Evolutionary conservation across 2,797 vertebrate genomes (phyloP), one percentile per base, ranked within the genome.

Genomic region (Halcyon leucocephala): DNA sequence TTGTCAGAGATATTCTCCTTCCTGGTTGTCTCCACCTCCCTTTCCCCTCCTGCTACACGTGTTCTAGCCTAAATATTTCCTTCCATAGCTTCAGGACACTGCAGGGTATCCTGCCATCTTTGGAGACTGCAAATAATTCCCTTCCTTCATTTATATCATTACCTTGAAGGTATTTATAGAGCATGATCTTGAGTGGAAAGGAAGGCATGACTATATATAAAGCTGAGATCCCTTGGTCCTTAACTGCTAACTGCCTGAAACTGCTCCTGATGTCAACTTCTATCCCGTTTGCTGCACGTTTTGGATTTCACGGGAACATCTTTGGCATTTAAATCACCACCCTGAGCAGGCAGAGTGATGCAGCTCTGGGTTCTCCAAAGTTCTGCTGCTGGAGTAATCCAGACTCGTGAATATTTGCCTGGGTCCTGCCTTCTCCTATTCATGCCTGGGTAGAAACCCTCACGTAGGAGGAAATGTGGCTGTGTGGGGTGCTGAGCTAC

Each of bases 161-260:
- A 97, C 95, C 95, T 97, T 91, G 86, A 90, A 97, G 94, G 93
- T 97, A 97, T 98, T 97, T 98, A 96, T 97, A 97, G 96, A 97
- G 79, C 4, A 1, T 65, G 82, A 89, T 93, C 92, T 79, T 85
- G 72, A 94, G 82, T 92, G 79, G 87, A 95, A 95, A 86, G 77
- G 91, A 94, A 95, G 67, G 64, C 86, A 82, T 55, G 67, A 91
- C 93, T 95, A 82, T 94, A 94, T 96, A 96, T 95, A 94, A 94
- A 95, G 82, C 76, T 0, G 4, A 87, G 74, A 91, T 96, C 95
- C 95, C 93, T 81, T 73, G 91, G 84, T 96, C 93, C 44, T 95
- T 51, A 85, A 74, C 94, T 78, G 69, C 41, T 41, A 39, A 42
- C 65, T 72, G 89, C 92, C 94, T 91, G 64, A 48, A 93, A 81